Base-by-base conservation (phyloP, 2,888 invertebrate species). In the Punctoribates punctum region DNA sequence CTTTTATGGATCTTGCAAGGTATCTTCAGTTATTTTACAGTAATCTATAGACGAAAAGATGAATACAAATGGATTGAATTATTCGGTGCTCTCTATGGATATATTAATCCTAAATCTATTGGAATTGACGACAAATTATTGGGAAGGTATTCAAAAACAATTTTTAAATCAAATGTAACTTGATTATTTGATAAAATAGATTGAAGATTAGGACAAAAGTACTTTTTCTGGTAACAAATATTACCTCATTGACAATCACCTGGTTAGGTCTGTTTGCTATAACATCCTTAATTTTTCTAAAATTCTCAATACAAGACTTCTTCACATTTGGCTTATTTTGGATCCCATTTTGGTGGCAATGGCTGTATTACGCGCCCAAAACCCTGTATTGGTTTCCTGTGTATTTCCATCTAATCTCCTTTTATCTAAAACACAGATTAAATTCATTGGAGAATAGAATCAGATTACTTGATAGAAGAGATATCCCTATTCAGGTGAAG, bases 21-120 rank as follows among this genome's bases (percentile, higher is more conserved):
- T 15, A 60, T 60, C 27, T 4, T 6, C 8, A 9, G 9, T 23
- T 60, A 23, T 23, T 60, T 25, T 4, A 23, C 6, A 23, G 5
- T 27, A 23, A 5, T 23, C 4, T 4, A 60, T 4, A 20, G 60
- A 4, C 4, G 15, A 60, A 60, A 15, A 60, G 8, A 60, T 20
- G 60, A 60, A 20, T 60, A 23, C 15, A 9, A 9, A 60, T 60
- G 60, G 60, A 20, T 60, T 60, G 60, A 60, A 60, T 8, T 60
- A 25, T 60, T 60, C 15, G 60, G 25, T 25, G 23, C 60, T 23
- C 8, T 60, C 9, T 5, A 20, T 60, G 60, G 25, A 3, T 23
- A 23, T 2, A 27, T 23, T 20, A 25, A 60, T 15, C 8, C 23
- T 4, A 60, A 60, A 6, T 23, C 8, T 60, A 23, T 60, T 60